Conservation (phyloP, 2,888 invertebrate genomes). For the Eubasilissa splendida region DNA sequence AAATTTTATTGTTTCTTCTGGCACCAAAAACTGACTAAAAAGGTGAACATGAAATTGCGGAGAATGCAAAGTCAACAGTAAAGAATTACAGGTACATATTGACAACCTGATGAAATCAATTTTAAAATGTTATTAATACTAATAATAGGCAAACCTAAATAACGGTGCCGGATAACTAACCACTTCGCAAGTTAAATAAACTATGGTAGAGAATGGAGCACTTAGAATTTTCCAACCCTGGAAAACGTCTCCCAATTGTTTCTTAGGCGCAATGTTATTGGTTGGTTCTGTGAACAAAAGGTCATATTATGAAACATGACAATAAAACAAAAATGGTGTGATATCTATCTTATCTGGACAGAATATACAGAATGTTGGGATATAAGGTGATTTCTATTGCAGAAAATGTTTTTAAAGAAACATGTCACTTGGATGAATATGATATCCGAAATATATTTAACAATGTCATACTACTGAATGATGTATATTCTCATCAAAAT, state of each 20-base stretch:
- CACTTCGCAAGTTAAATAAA: constrained; percentile 79
- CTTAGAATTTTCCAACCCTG: constrained; percentile 77
- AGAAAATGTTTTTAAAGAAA: constrained; percentile 3
- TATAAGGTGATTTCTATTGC: background rate
- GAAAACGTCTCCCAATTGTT: constrained; percentile 73
- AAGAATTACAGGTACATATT: background rate
- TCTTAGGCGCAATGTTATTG: constrained; percentile 76
- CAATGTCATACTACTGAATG: too few relatives aligned
- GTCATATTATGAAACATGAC: constrained; percentile 6
- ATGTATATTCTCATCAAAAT: too few relatives aligned
- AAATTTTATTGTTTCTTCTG: too few relatives aligned
- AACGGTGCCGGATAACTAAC: constrained; percentile 80
- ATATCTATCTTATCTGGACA: background rate
- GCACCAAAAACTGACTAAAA: too few relatives aligned
- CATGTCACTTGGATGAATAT: too few relatives aligned
- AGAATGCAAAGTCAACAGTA: too few relatives aligned
- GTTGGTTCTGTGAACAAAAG: constrained; percentile 68
- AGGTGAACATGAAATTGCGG: too few relatives aligned
- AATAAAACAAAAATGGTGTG: constrained; percentile 58
- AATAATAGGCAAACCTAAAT: constrained; percentile 76
- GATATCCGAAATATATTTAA: too few relatives aligned
- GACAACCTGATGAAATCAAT: background rate
- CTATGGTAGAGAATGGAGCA: constrained; percentile 69
- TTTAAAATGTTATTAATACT: background rate
- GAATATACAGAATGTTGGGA: constrained; percentile 47